phyloP scores from a whole-genome alignment of 2,797 vertebrate genomes.

The Scolopax rusticola region DNA sequence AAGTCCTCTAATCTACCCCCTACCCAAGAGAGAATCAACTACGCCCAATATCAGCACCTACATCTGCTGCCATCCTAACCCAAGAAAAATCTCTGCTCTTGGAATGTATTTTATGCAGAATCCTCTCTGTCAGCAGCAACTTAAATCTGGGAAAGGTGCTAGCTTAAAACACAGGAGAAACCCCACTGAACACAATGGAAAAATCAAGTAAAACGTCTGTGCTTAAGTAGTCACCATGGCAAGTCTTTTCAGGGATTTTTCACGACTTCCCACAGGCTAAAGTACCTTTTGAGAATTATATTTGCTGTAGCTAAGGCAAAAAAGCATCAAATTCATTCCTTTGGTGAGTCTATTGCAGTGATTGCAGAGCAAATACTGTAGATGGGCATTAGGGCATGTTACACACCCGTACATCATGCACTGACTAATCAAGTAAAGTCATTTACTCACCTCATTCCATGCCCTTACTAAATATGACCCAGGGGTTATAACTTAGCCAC shows the following conservation, averaged over 20 bases:
- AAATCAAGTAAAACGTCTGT: background rate
- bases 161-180: background rate
- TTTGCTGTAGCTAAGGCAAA: background rate
- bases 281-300: background rate
- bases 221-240: background rate
- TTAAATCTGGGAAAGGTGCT: background rate
- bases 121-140: background rate
- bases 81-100: background rate
- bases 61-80: background rate
- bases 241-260: background rate
- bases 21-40: background rate
- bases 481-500: background rate
- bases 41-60: background rate
- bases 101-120: background rate
- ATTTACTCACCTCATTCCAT: conserved; percentile 33
- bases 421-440: background rate
- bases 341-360: background rate
- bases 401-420: background rate
- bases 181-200: background rate
- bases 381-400: background rate
- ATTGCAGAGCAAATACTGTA: background rate
- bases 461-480: conserved; percentile 41
- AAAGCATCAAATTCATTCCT: background rate
- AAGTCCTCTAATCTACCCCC: background rate
- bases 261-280: background rate